Base-by-base conservation (phyloP, 2,113 vertebrate species). In the Rissa tridactyla region DNA sequence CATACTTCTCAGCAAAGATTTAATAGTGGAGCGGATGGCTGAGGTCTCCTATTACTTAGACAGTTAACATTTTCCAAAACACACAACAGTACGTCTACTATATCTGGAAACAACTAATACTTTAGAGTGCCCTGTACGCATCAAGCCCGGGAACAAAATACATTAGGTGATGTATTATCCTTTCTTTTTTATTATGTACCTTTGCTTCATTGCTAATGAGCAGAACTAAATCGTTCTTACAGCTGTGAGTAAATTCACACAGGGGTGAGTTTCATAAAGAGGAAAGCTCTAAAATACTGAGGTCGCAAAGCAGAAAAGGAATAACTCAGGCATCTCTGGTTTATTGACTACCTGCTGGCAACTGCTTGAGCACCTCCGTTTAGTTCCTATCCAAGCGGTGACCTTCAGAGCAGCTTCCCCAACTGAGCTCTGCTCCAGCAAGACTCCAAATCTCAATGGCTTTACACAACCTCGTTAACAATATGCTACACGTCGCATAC, bases 71-170 rank as follows among this genome's bases (percentile, higher is more conserved):
- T 94, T 96, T 93, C 92, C 94, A 96, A 96, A 96, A 86, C 57
- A 92, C 62, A 90, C 86, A 95, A 70, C 66, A 75, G 44, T 70
- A 86, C 1, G 8, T 90, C 93, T 92, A 90, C 81, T 86, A 23
- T 76, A 83, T 71, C 77, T 77, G 85, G 94, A 96, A 97, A 96
- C 92, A 97, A 49, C 76, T 75, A 95, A 73, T 93, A 83, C 57
- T 94, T 96, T 90, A 66, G 94, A 91, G 71, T 58, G 47, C 51
- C 60, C 60, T 73, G n/a, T 40, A 92, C 76, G 66, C 58, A 79
- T 77, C 78, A 58, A 92, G 82, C 15, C n/a, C 15, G 7, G 75
- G 23, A 93, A 91, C 23, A 95, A 90, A 96, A 96, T 82, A 82
- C 51, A 94, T 91, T 61, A 85, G 70, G n/a, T 90, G 89, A 91